Evolutionary conservation across 2,113 vertebrate genomes (phyloP).

Genomic region (Oxygymnocypris stewartii): DNA sequence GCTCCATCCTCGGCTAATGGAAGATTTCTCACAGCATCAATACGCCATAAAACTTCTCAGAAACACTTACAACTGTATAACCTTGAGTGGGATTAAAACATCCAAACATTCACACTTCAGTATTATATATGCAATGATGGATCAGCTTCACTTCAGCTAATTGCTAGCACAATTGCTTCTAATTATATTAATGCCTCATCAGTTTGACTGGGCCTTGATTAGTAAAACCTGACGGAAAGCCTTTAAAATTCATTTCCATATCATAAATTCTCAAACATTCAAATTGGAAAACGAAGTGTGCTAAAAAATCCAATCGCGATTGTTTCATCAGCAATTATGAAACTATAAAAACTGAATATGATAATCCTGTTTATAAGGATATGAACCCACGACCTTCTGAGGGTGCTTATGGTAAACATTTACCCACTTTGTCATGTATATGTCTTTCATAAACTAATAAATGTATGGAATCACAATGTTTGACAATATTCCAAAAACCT

Average conservation of each 20-base stretch:
- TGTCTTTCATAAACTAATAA: not conserved
- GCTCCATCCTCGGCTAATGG: slow-evolving; percentile 46
- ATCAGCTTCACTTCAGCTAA: slow-evolving; percentile 19
- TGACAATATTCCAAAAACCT: not conserved
- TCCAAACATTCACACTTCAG: slow-evolving; percentile 8
- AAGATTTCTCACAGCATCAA: slow-evolving; percentile 51
- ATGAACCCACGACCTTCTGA: not conserved
- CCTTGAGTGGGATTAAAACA: slow-evolving; percentile 41
- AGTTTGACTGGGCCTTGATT: slow-evolving; percentile 4
- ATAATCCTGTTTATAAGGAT: not conserved
- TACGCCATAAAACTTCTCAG: slow-evolving; percentile 45
- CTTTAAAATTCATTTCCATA: not conserved
- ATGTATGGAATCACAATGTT: not conserved
- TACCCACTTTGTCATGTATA: not conserved
- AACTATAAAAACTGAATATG: not conserved
- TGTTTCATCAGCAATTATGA: not conserved
- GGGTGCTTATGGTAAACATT: not conserved
- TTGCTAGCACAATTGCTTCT: slow-evolving; percentile 17
- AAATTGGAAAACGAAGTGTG: slow-evolving; percentile 2
- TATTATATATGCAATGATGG: slow-evolving; percentile 6
- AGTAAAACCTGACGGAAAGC: slow-evolving; percentile 16
- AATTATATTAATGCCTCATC: slow-evolving; percentile 21
- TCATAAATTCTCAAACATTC: slow-evolving; percentile 8
- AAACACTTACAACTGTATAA: slow-evolving; percentile 37
- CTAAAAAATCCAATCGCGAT: not conserved